phyloP scores from a whole-genome alignment of 1,140 invertebrate species.

The Galleria mellonella region DNA sequence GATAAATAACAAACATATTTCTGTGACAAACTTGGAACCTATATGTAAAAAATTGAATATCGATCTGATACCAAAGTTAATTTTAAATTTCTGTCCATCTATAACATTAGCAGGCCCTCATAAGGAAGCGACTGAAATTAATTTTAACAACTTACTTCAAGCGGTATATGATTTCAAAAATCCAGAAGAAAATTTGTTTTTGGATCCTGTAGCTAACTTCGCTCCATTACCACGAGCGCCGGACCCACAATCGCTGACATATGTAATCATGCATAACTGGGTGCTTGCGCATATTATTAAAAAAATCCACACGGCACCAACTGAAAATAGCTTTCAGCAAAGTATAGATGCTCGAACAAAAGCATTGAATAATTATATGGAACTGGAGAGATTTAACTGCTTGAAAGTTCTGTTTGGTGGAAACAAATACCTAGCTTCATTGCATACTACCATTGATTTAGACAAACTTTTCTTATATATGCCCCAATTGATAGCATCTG shows the following conservation, averaged over 20 bases:
- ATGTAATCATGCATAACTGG: conserved; percentile 68
- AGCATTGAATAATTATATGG: conserved; percentile 66
- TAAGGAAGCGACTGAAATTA: conserved; percentile 46
- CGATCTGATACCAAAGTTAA: conserved; percentile 66
- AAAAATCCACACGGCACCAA: conserved; percentile 62
- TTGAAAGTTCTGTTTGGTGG: conserved; percentile 57
- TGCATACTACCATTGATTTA: conserved; percentile 61
- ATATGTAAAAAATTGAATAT: conserved; percentile 69
- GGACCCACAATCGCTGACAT: conserved; percentile 58
- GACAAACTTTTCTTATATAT: conserved; percentile 56
- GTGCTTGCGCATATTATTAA: conserved; percentile 68
- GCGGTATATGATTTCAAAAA: conserved; percentile 60
- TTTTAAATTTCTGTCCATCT: conserved; percentile 67
- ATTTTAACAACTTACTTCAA: conserved; percentile 59
- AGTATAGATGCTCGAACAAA: conserved; percentile 63
- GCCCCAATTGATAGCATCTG: conserved; percentile 44
- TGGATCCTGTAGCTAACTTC: conserved; percentile 45
- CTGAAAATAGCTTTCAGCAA: conserved; percentile 54
- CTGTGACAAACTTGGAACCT: conserved; percentile 57
- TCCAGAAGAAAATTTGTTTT: conserved; percentile 54
- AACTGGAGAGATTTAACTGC: conserved; percentile 56
- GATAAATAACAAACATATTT: conserved; percentile 62
- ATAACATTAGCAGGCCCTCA: conserved; percentile 44
- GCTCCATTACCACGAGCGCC: conserved; percentile 49
- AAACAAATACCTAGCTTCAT: conserved; percentile 64